phyloP scores from a whole-genome alignment of 2,888 invertebrate species.

The Rhamnusium bicolor region DNA sequence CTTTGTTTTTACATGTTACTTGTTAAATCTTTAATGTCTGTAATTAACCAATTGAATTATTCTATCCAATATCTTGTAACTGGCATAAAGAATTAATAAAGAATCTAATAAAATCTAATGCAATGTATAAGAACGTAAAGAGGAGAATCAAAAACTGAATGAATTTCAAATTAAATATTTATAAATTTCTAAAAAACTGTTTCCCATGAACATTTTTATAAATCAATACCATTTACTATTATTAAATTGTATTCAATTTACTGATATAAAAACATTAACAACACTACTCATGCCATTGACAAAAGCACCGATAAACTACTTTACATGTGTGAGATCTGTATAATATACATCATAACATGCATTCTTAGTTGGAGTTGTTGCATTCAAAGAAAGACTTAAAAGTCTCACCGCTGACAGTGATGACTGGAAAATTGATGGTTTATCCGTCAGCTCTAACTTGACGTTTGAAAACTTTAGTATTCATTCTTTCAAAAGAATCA shows the following conservation, averaged over 20 bases:
- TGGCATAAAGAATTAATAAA: no score
- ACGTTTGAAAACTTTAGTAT: constrained; percentile 47
- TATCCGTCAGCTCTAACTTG: constrained; percentile 50
- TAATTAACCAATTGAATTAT: no score
- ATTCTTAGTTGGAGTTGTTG: constrained; percentile 39
- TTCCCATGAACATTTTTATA: no score
- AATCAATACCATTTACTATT: no score
- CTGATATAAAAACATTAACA: background rate
- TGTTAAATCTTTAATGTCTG: no score
- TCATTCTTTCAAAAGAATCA: constrained; percentile 41
- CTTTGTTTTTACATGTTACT: no score
- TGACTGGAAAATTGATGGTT: constrained; percentile 62
- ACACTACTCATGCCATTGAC: background rate
- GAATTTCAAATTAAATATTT: no score
- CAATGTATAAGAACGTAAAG: no score
- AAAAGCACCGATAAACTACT: constrained; percentile 31
- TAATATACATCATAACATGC: constrained; percentile 49
- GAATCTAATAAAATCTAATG: no score
- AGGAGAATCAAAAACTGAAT: no score
- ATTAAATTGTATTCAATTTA: background rate
- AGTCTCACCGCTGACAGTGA: constrained; percentile 59
- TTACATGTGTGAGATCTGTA: constrained; percentile 33
- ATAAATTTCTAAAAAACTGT: background rate
- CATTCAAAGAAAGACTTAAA: constrained; percentile 47
- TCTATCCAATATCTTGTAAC: no score